These are phyloP conservation scores for Pipistrellus pipistrellus DNA, from an alignment of 2,797 vertebrate species.

Conservation along the genomic window DNA sequence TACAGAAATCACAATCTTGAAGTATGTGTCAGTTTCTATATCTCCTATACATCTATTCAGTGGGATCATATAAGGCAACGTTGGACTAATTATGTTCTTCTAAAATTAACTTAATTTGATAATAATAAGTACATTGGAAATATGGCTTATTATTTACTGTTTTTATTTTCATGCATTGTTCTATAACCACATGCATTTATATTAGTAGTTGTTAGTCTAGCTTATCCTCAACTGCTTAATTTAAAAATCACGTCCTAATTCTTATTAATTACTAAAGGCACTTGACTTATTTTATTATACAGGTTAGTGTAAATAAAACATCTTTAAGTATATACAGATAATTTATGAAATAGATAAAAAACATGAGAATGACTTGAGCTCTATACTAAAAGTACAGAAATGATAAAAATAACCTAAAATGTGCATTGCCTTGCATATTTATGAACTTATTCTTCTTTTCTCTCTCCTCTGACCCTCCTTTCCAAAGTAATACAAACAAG, in stretches of 20 bases:
- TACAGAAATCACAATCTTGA: background rate
- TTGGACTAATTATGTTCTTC: background rate
- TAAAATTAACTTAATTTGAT: background rate
- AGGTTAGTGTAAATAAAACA: background rate
- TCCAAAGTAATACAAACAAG: background rate
- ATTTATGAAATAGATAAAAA: constrained; percentile 2
- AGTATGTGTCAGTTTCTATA: background rate
- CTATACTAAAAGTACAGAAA: background rate
- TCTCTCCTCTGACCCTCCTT: accelerated
- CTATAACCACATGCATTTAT: background rate
- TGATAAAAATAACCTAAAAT: background rate
- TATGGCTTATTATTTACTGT: background rate
- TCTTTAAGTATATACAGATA: background rate
- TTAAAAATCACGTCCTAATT: background rate
- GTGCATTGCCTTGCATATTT: background rate
- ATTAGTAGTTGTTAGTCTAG: background rate
- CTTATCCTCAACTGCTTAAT: background rate
- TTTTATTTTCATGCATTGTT: background rate
- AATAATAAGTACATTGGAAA: background rate
- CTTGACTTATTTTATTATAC: background rate
- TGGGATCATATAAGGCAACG: background rate
- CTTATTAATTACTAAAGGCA: background rate
- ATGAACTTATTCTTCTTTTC: background rate
- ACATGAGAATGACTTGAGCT: background rate
- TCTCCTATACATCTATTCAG: background rate